A percentile compares a stretch with the other conserved stretches of the same genome.
Conservation (phyloP, 1,140 invertebrate genomes). For the Drosophila nigrodunni region DNA sequence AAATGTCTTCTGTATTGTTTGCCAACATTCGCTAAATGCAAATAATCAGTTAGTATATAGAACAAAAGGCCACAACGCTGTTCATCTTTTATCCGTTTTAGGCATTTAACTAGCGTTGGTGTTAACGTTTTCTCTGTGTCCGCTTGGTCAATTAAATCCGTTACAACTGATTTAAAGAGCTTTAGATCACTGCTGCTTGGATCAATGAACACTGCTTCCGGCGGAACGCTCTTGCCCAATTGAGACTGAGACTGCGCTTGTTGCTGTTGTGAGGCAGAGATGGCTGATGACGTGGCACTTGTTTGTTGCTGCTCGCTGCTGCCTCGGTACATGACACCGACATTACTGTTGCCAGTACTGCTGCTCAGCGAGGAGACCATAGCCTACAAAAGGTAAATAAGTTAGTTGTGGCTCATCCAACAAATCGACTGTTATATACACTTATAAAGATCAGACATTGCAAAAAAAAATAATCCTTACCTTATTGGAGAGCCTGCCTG, state of each 20-base stretch:
- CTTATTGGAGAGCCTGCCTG: slow-evolving; percentile 59
- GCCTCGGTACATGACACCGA: slow-evolving; percentile 52
- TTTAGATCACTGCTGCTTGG: slow-evolving; percentile 56
- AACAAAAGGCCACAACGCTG: slow-evolving; percentile 70
- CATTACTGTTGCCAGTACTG: slow-evolving; percentile 10
- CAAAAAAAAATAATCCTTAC: slow-evolving; percentile 27
- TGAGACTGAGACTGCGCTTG: slow-evolving; percentile 3
- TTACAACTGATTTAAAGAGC: slow-evolving; percentile 67
- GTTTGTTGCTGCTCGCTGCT: slow-evolving; percentile 33
- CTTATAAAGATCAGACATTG: background rate
- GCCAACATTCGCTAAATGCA: slow-evolving; percentile 84
- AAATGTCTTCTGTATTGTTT: slow-evolving; percentile 78
- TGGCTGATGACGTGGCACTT: slow-evolving; percentile 20
- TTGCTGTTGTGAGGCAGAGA: background rate
- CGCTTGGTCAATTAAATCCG: slow-evolving; percentile 72
- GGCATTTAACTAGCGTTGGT: slow-evolving; percentile 45
- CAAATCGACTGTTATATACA: background rate
- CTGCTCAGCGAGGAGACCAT: slow-evolving; percentile 28
- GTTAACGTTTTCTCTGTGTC: slow-evolving; percentile 45
- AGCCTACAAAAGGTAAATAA: background rate
- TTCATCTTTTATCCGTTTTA: slow-evolving; percentile 60
- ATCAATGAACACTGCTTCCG: slow-evolving; percentile 62
- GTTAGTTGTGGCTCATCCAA: background rate
- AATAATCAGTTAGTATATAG: slow-evolving; percentile 77
- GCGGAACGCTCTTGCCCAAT: slow-evolving; percentile 22